phyloP scores from a whole-genome alignment of 2,888 invertebrate genomes.

The Rhorus exstirpatorius region DNA sequence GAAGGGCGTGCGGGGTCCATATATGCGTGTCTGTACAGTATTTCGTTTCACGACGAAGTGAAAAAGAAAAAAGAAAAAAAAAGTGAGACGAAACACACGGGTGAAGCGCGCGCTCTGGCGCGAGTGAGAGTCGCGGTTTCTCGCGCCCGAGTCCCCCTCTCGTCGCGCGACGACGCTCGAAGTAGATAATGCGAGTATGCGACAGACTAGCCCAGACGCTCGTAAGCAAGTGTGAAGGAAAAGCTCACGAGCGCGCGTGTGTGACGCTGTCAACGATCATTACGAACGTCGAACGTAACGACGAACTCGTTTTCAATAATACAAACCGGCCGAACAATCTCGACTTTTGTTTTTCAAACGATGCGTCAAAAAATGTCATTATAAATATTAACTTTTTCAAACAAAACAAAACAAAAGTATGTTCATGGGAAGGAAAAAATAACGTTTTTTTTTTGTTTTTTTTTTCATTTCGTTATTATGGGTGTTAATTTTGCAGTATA shows the following conservation, averaged over 20 bases:
- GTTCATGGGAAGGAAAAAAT: too few relatives aligned
- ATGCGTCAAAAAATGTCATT: too few relatives aligned
- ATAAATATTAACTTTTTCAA: too few relatives aligned
- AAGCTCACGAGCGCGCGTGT: slow-evolving; percentile 56
- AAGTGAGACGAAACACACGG: slow-evolving; percentile 38
- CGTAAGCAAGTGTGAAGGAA: slow-evolving; percentile 57
- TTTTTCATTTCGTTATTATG: too few relatives aligned
- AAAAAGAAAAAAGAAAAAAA: slow-evolving; percentile 17
- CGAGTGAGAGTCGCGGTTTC: slow-evolving; percentile 49
- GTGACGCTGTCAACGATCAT: slow-evolving; percentile 58
- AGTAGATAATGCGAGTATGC: slow-evolving; percentile 59
- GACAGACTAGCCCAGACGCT: slow-evolving; percentile 61
- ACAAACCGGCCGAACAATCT: too few relatives aligned
- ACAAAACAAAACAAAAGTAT: too few relatives aligned
- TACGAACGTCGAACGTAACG: slow-evolving; percentile 44
- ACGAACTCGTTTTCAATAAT: not conserved
- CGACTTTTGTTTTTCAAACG: too few relatives aligned
- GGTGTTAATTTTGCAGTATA: too few relatives aligned
- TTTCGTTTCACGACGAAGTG: slow-evolving; percentile 28
- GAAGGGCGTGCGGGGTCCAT: not conserved
- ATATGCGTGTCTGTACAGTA: too few relatives aligned
- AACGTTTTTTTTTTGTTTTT: too few relatives aligned
- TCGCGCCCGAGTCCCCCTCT: slow-evolving; percentile 11
- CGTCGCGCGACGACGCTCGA: slow-evolving; percentile 26
- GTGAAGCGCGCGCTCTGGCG: slow-evolving; percentile 43